Evolutionary conservation across 2,888 invertebrate species (phyloP), one percentile per base, ranked within the genome.

Genomic region (Dromius quadrimaculatus): DNA sequence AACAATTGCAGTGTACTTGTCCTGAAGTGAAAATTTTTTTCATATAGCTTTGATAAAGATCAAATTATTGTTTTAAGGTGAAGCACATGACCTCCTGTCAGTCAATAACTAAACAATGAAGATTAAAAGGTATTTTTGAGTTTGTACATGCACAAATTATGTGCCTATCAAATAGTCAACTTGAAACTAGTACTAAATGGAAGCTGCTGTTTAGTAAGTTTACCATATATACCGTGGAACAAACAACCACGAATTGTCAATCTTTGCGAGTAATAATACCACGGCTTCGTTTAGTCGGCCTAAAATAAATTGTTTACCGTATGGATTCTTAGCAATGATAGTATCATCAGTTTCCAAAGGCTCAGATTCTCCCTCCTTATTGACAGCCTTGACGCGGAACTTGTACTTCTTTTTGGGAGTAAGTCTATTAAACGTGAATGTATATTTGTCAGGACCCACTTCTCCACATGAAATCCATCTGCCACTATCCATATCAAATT

Each of bases 321-420:
- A 99, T 62, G 98, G 98, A 88, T 98, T 98, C 83, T 93, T 97
- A 45, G 98, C 98, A 70, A 92, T 78, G 76, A 97, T 95, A 50
- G 93, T 88, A 74, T 94, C 93, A 50, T 92, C 91, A 9, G 95
- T 94, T 81, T 95, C 96, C 74, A 98, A 85, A 41, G 98, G 96
- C 74, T 97, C 97, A 1, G 97, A 97, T 83, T 97, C 96, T 45
- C 98, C 98, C 84, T 98, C 97, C 80, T 96, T 95, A 83, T 99
- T 99, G 66, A 97, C 92, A 28, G 98, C 98, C 75, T 94, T 94
- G 0, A 99, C 98, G 74, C 98, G 89, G 86, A 99, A 97, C 84
- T 96, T 97, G 85, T 99, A 99, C 81, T 97, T 95, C 85, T 97
- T 94, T 83, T 98, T 94, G 36, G 96, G 92, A 8, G 94, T 96